phyloP scores from a whole-genome alignment of 2,113 vertebrate genomes.

The Cavia porcellus region DNA sequence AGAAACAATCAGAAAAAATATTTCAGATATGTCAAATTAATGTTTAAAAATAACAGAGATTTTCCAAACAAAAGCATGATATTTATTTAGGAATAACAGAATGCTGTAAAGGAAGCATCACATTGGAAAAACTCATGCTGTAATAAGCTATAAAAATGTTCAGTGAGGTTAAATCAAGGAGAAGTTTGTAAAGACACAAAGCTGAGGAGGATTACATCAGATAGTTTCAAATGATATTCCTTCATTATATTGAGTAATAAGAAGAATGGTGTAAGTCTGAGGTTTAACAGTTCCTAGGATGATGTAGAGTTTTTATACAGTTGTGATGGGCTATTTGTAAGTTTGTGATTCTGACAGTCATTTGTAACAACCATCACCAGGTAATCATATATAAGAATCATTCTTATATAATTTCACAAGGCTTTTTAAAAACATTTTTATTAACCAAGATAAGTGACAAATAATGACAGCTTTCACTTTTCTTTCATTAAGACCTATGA shows the following conservation, averaged over 20 bases:
- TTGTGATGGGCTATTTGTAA: neutral
- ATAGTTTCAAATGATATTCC: neutral
- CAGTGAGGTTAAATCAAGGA: neutral
- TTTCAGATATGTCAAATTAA: neutral
- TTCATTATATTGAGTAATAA: neutral
- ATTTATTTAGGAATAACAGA: neutral
- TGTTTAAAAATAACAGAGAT: neutral
- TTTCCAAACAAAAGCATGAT: neutral
- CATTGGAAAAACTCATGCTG: neutral
- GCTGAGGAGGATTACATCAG: neutral
- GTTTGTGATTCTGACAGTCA: neutral
- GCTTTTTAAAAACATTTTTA: neutral
- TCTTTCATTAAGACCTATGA: neutral
- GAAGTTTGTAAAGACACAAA: neutral
- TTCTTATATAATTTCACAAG: neutral
- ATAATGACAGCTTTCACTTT: neutral
- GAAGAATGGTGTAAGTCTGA: neutral
- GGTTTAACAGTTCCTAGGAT: neutral
- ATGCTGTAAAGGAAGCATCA: neutral
- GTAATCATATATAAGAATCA: neutral
- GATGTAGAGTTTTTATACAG: neutral
- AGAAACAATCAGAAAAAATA: neutral
- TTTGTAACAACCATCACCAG: neutral
- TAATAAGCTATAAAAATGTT: neutral
- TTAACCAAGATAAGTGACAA: neutral